Conservation (phyloP, 2,113 vertebrate genomes). For the Vimba vimba region DNA sequence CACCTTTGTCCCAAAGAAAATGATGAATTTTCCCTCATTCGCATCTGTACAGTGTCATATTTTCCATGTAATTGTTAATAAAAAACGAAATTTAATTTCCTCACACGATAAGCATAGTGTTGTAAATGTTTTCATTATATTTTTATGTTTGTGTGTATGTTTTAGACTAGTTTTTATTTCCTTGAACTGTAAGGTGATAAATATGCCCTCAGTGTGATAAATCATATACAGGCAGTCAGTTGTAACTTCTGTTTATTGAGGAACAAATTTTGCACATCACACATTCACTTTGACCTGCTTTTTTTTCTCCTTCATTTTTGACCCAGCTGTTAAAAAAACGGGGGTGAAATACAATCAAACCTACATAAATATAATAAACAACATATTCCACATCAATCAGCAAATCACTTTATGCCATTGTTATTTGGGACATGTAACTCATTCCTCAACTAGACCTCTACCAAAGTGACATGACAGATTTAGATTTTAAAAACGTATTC, state of each 20-base stretch:
- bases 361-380: constrained; percentile 76
- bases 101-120: background rate
- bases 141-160: background rate
- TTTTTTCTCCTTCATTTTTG: constrained; percentile 57
- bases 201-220: background rate
- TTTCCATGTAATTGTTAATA: background rate
- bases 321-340: constrained; percentile 70
- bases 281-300: constrained; percentile 66
- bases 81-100: too few species aligned
- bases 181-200: background rate
- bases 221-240: constrained; percentile 45
- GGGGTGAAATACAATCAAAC: constrained; percentile 67
- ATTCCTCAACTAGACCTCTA: background rate
- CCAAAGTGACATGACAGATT: background rate
- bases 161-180: background rate
- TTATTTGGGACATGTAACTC: background rate
- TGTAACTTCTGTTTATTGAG: constrained; percentile 79
- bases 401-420: background rate
- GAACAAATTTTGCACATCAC: constrained; percentile 73
- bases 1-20: too few species aligned
- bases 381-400: constrained; percentile 12
- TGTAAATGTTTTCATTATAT: background rate
- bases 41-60: background rate
- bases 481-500: background rate
- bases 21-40: too few species aligned